A percentile compares a stretch with the other conserved stretches of the same genome.
Evolutionary conservation across 2,797 vertebrate genomes (phyloP).

Genomic region (Pseudopleuronectes americanus): DNA sequence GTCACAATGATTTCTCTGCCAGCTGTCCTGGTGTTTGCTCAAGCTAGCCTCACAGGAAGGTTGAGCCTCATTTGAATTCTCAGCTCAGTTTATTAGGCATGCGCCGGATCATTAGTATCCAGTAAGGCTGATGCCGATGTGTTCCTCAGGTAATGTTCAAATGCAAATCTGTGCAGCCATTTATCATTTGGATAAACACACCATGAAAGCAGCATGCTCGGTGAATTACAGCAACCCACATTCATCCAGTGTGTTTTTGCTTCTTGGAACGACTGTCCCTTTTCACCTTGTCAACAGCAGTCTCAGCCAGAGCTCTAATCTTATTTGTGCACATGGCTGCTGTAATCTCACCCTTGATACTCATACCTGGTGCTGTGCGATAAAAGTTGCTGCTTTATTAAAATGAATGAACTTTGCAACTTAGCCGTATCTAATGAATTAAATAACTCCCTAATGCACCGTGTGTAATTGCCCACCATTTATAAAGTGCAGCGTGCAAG

Average conservation of each 20-base stretch:
- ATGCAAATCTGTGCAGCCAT: slow-evolving; percentile 44
- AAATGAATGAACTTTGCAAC: slow-evolving; percentile 55
- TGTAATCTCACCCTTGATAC: slow-evolving; percentile 46
- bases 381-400: slow-evolving; percentile 52
- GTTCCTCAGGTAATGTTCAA: slow-evolving; percentile 67
- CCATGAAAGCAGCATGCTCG: slow-evolving; percentile 39
- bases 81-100: slow-evolving; percentile 73
- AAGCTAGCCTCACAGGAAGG: slow-evolving; percentile 75
- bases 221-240: slow-evolving; percentile 29
- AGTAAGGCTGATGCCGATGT: slow-evolving; percentile 63
- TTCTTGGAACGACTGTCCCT: slow-evolving; percentile 28
- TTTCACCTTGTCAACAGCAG: slow-evolving; percentile 47
- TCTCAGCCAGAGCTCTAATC: slow-evolving; percentile 50
- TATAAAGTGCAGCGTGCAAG: slow-evolving; percentile 55
- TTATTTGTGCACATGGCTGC: slow-evolving; percentile 46
- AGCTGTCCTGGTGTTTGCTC: slow-evolving; percentile 78
- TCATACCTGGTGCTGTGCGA: slow-evolving; percentile 45
- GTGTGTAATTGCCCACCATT: slow-evolving; percentile 49
- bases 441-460: slow-evolving; percentile 41
- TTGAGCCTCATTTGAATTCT: slow-evolving; percentile 77
- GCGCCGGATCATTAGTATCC: slow-evolving; percentile 69
- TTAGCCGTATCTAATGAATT: slow-evolving; percentile 52
- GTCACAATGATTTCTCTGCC: slow-evolving; percentile 81
- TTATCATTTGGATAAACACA: slow-evolving; percentile 58
- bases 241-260: slow-evolving; percentile 29